Evolutionary conservation across 1,140 invertebrate genomes (phyloP).

Genomic region (Leptinotarsa texana): DNA sequence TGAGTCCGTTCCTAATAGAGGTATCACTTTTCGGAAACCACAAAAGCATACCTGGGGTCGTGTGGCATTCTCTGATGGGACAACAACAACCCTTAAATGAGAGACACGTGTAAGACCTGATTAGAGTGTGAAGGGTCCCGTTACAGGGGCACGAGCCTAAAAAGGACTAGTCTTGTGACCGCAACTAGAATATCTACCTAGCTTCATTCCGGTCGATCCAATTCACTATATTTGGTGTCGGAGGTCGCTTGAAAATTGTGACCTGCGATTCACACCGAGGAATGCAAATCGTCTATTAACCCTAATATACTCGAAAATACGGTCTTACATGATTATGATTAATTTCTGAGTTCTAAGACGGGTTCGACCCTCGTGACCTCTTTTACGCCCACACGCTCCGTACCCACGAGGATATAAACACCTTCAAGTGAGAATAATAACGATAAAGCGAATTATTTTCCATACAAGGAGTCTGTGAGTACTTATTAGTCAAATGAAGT

Average conservation of each 20-base stretch:
- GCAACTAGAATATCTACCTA: neutral
- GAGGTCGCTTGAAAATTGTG: neutral
- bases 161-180: neutral
- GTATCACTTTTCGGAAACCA: neutral
- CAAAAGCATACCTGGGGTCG: neutral
- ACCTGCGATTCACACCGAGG: neutral
- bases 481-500: constrained; percentile 17
- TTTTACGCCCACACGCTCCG: neutral
- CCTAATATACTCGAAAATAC: constrained; percentile 3
- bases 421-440: constrained; percentile 16
- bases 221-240: neutral
- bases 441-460: constrained; percentile 7
- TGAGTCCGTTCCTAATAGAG: neutral
- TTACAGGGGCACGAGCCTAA: neutral
- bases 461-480: constrained; percentile 2
- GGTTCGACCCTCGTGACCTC: neutral
- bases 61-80: constrained; percentile 9
- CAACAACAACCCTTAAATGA: constrained; percentile 7
- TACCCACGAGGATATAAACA: constrained; percentile 15
- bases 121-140: neutral
- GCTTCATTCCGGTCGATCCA: neutral
- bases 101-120: constrained; percentile 14
- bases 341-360: constrained; percentile 9
- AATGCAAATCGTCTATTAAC: neutral
- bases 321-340: constrained; percentile 11